These are phyloP conservation scores for rabbit (Oryctolagus cuniculus) DNA, from an alignment of 2,113 vertebrate genomes.

Conservation along the genomic window DNA sequence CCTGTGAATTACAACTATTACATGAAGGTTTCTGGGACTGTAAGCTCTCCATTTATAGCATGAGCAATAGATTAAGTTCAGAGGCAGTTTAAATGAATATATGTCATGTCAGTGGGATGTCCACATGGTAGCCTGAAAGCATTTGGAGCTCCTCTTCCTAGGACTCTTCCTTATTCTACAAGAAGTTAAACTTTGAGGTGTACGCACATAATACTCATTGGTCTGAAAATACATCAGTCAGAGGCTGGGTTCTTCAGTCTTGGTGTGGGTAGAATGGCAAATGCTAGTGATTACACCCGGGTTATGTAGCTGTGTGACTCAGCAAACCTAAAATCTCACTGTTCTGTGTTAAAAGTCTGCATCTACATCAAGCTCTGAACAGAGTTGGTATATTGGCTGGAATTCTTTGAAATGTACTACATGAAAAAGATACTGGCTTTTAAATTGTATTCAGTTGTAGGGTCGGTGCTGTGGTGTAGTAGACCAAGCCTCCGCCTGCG, in stretches of 20 bases:
- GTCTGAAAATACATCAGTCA: slow-evolving; percentile 3
- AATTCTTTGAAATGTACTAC: slow-evolving; percentile 19
- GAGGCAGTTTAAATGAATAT: slow-evolving; percentile 81
- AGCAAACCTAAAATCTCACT: not conserved
- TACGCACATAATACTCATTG: not conserved
- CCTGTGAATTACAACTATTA: slow-evolving; percentile 81
- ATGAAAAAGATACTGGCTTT: not conserved
- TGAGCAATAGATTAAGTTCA: slow-evolving; percentile 82
- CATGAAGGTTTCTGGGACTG: slow-evolving; percentile 82
- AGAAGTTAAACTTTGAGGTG: slow-evolving; percentile 1
- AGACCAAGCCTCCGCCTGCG: no score
- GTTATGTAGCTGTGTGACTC: not conserved
- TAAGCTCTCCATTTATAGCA: slow-evolving; percentile 80
- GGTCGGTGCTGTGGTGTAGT: no score
- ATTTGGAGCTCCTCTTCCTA: not conserved
- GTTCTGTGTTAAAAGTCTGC: not conserved
- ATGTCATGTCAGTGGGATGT: slow-evolving; percentile 61
- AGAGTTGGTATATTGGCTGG: not conserved
- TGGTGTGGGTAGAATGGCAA: not conserved
- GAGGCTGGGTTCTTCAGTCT: not conserved
- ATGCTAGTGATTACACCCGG: not conserved
- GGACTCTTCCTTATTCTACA: not conserved
- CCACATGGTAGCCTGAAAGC: not conserved
- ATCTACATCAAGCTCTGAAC: not conserved
- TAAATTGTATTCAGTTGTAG: not conserved